phyloP scores from a whole-genome alignment of 2,113 vertebrate genomes.

The Nasalis larvatus region DNA sequence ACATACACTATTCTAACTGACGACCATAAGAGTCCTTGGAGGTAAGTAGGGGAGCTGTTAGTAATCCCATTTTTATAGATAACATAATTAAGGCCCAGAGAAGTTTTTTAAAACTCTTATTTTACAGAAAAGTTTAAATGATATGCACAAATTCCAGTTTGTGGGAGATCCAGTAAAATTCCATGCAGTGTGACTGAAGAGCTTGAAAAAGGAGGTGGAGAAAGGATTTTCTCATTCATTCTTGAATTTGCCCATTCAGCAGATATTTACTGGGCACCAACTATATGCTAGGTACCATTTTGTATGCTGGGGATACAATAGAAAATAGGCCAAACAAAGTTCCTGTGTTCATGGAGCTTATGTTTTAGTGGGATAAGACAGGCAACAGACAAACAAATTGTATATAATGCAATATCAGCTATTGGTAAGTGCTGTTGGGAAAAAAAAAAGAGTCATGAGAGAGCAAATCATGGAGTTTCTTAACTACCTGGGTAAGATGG shows the following conservation, averaged over 20 bases:
- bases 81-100: background rate
- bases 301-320: background rate
- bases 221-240: background rate
- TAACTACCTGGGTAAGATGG: constrained; percentile 1
- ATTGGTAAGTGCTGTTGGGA: background rate
- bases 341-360: background rate
- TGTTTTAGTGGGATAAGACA: background rate
- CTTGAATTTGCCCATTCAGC: background rate
- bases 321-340: background rate
- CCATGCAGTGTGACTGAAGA: background rate
- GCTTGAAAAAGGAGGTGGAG: background rate
- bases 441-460: background rate
- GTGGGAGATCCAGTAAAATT: background rate
- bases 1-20: background rate
- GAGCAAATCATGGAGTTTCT: background rate
- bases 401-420: background rate
- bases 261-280: background rate
- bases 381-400: background rate
- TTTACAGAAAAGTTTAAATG: background rate
- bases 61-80: background rate
- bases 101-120: background rate
- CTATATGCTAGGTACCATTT: background rate
- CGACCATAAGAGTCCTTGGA: background rate
- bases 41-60: constrained; percentile 8
- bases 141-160: background rate